Conservation (phyloP, 2,797 vertebrate genomes). For the Poeciliopsis presidionis region DNA sequence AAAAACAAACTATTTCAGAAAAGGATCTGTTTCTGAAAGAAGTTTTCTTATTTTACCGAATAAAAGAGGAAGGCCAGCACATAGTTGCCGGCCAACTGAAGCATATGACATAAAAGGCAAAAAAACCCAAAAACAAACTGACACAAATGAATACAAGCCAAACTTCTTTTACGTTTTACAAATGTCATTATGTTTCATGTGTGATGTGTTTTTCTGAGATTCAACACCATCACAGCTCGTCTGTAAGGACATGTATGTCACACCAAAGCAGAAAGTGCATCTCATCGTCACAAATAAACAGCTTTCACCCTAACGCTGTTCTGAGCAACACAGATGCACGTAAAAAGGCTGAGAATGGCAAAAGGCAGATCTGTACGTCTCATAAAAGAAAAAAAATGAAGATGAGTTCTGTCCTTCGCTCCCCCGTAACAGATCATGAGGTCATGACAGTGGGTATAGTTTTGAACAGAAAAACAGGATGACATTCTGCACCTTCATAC, state of each 20-base stretch:
- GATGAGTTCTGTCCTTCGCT: constrained; percentile 50
- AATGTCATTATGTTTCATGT: constrained; percentile 36
- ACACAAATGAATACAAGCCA: constrained; percentile 42
- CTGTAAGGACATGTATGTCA: constrained; percentile 21
- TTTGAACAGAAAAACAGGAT: constrained; percentile 43
- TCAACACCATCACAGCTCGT: constrained; percentile 35
- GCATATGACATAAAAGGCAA: constrained; percentile 56
- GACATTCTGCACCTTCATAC: constrained; percentile 49
- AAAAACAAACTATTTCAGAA: constrained; percentile 55
- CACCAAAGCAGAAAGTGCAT: constrained; percentile 39
- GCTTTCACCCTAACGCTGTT: constrained; percentile 32
- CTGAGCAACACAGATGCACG: constrained; percentile 52
- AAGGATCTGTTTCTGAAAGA: constrained; percentile 37
- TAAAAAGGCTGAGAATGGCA: constrained; percentile 65
- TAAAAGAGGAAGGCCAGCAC: constrained; percentile 34
- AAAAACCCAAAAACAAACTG: constrained; percentile 37
- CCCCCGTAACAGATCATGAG: constrained; percentile 53
- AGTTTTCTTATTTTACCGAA: constrained; percentile 34
- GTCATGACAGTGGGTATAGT: constrained; percentile 49
- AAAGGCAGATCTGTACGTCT: constrained; percentile 68
- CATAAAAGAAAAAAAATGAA: constrained; percentile 49
- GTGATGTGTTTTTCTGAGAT: constrained; percentile 29
- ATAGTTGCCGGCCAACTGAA: constrained; percentile 44
- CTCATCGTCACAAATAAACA: constrained; percentile 17
- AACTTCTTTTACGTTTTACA: constrained; percentile 63